Percentiles rank a stretch among this genome's conserved stretches.
These are phyloP conservation scores for Calliopum simillimum DNA, from an alignment of 2,888 invertebrate genomes.

Conservation along the genomic window DNA sequence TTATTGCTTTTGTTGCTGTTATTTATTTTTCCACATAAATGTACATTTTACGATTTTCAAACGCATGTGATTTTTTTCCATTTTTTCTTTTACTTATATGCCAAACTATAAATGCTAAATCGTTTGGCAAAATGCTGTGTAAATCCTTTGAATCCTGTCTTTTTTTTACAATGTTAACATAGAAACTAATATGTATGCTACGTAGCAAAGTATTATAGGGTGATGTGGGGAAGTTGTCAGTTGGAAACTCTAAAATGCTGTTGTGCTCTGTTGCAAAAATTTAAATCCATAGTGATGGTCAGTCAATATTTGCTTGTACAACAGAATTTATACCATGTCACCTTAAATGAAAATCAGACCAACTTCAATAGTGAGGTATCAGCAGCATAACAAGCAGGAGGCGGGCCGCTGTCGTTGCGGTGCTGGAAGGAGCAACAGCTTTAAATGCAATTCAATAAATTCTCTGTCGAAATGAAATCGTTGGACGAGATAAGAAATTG, in stretches of 20 bases:
- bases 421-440: neutral
- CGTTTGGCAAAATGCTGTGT: slow-evolving; percentile 7
- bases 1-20: slow-evolving; percentile 10
- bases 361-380: neutral
- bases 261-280: too few species aligned
- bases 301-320: too few species aligned
- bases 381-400: neutral
- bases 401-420: too few species aligned
- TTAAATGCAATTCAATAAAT: slow-evolving; percentile 41
- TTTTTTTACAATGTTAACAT: slow-evolving; percentile 14
- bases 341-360: too few species aligned
- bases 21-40: slow-evolving; percentile 32
- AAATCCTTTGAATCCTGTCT: slow-evolving; percentile 4
- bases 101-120: slow-evolving; percentile 34
- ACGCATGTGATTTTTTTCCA: slow-evolving; percentile 33
- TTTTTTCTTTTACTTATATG: too few species aligned
- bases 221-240: neutral
- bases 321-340: too few species aligned
- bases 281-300: too few species aligned
- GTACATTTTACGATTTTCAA: slow-evolving; percentile 40
- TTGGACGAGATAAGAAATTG: slow-evolving; percentile 36
- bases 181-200: slow-evolving; percentile 8
- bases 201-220: slow-evolving; percentile 9
- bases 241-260: too few species aligned
- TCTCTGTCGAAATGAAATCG: slow-evolving; percentile 31